Evolutionary conservation across 2,113 vertebrate genomes (phyloP).

Genomic region (Gymnobelideus leadbeateri): DNA sequence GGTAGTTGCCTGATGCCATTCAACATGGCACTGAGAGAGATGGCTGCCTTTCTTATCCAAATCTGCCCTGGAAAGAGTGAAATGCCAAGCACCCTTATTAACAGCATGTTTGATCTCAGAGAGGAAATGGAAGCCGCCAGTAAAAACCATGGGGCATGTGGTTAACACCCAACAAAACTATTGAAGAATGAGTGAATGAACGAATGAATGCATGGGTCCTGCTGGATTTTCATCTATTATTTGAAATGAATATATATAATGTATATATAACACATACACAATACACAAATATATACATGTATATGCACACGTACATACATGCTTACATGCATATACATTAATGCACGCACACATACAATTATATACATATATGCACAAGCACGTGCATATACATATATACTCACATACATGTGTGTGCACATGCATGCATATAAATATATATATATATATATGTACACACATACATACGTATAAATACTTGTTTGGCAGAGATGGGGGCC

Average conservation of each 20-base stretch:
- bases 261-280: too few relatives aligned
- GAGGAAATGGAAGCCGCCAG: neutral
- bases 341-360: too few relatives aligned
- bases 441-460: too few relatives aligned
- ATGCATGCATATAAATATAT: too few relatives aligned
- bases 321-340: too few relatives aligned
- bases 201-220: neutral
- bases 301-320: too few relatives aligned
- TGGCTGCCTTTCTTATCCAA: neutral
- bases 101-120: neutral
- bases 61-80: neutral
- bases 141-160: neutral
- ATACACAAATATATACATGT: too few relatives aligned
- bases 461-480: too few relatives aligned
- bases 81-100: conserved; percentile 17
- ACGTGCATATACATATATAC: too few relatives aligned
- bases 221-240: neutral
- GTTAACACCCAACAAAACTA: neutral
- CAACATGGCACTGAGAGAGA: conserved; percentile 9
- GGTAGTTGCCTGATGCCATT: neutral
- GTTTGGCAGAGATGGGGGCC: neutral
- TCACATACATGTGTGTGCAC: too few relatives aligned
- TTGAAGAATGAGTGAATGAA: neutral
- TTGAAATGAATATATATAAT: neutral
- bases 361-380: too few relatives aligned